Evolutionary conservation across 2,113 vertebrate species (phyloP).

Genomic region (Meleagris gallopavo): DNA sequence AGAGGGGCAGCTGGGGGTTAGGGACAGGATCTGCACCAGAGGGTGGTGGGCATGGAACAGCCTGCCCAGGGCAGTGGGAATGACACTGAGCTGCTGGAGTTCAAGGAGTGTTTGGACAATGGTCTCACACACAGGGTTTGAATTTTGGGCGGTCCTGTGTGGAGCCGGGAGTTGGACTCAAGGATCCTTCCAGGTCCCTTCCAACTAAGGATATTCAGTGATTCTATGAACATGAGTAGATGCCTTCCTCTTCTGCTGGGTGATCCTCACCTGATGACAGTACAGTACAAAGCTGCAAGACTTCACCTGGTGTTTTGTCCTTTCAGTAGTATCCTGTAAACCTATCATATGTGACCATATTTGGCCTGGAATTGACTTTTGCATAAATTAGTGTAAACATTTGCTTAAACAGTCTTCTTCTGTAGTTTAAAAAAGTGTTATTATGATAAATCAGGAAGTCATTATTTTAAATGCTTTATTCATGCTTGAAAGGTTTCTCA

Average conservation of each 20-base stretch:
- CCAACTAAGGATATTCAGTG: not conserved
- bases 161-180: not conserved
- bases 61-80: not conserved
- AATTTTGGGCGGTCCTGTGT: not conserved
- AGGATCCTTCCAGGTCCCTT: not conserved
- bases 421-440: not conserved
- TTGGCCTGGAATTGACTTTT: not conserved
- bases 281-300: not conserved
- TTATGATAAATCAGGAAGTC: not conserved
- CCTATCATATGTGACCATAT: not conserved
- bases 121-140: not conserved
- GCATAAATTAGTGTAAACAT: not conserved
- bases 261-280: not conserved
- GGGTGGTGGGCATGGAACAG: not conserved
- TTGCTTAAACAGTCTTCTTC: not conserved
- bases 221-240: not conserved
- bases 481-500: not conserved
- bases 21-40: not conserved
- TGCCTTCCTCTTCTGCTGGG: not conserved
- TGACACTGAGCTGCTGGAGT: not conserved
- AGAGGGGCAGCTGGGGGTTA: not conserved
- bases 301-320: not conserved
- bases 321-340: not conserved
- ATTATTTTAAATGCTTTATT: not conserved
- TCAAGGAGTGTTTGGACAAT: not conserved